Conservation (phyloP, 2,888 invertebrate genomes). For the Coenonympha glycerion region DNA sequence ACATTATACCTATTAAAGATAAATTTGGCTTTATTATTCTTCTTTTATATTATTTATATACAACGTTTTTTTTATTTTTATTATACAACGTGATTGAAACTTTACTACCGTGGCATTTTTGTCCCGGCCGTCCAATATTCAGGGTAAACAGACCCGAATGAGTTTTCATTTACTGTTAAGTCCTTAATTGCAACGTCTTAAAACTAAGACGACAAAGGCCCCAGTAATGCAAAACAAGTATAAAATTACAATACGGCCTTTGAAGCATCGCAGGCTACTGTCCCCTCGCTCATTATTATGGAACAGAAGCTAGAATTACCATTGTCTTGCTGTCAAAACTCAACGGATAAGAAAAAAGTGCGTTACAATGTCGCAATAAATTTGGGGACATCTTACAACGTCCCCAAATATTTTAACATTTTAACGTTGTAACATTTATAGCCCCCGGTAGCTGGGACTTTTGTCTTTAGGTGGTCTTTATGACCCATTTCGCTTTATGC, state of each 20-base stretch:
- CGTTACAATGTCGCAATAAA: constrained; percentile 69
- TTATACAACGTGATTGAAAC: background rate
- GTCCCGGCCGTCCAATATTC: constrained; percentile 11
- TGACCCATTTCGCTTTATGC: constrained; percentile 66
- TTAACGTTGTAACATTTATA: constrained; percentile 7
- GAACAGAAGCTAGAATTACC: constrained; percentile 62
- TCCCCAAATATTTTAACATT: constrained; percentile 57
- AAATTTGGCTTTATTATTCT: no score
- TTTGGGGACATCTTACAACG: constrained; percentile 56
- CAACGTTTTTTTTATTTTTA: background rate
- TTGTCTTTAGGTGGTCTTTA: constrained; percentile 62
- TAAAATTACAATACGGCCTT: constrained; percentile 33
- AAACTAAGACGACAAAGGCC: constrained; percentile 29
- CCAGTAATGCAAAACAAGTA: constrained; percentile 30
- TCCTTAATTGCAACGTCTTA: constrained; percentile 29
- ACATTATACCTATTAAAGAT: no score
- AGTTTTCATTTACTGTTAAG: constrained; percentile 36
- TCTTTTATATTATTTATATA: no score
- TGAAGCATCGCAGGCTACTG: constrained; percentile 29
- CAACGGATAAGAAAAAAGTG: constrained; percentile 54
- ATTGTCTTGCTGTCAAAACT: constrained; percentile 64
- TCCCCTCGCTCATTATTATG: constrained; percentile 43
- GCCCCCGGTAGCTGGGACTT: constrained; percentile 59
- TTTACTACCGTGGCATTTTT: constrained; percentile 1
- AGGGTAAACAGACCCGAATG: constrained; percentile 27